Percentiles rank a stretch among this genome's conserved stretches.
phyloP scores from a whole-genome alignment of 2,888 invertebrate species.

The Hypomecis atomaria region DNA sequence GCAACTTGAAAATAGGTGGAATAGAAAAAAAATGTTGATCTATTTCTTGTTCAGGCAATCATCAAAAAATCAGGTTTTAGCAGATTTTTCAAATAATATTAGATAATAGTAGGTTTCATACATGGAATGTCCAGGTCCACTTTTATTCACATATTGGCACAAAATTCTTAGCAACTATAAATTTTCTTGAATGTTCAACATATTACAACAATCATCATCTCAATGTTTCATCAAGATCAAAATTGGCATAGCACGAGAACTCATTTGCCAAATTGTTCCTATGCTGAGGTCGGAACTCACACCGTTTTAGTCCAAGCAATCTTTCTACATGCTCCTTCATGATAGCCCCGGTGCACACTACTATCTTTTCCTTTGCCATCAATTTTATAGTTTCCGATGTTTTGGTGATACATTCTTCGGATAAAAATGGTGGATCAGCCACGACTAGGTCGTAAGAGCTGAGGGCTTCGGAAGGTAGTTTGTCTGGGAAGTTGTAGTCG shows the following conservation, averaged over 20 bases:
- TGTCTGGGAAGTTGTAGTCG: conserved; percentile 93
- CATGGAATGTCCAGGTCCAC: too few relatives aligned
- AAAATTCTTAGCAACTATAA: too few relatives aligned
- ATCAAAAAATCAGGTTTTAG: too few relatives aligned
- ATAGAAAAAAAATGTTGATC: too few relatives aligned
- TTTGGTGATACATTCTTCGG: conserved; percentile 95
- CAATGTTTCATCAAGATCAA: conserved; percentile 85
- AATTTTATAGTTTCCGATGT: conserved; percentile 90
- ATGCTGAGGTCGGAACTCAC: conserved; percentile 91
- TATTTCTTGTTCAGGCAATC: too few relatives aligned
- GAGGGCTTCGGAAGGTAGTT: conserved; percentile 85
- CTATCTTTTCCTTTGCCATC: conserved; percentile 89
- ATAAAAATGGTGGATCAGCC: conserved; percentile 97
- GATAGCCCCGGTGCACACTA: conserved; percentile 94
- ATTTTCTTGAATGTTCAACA: neutral
- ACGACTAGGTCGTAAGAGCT: conserved; percentile 92
- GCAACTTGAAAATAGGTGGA: too few relatives aligned
- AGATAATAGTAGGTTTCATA: too few relatives aligned
- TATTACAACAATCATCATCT: conserved; percentile 51
- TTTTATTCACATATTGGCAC: too few relatives aligned
- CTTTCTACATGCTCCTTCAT: conserved; percentile 89
- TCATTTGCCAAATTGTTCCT: conserved; percentile 96
- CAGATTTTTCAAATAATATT: too few relatives aligned
- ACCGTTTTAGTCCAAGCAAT: conserved; percentile 87
- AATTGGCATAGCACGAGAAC: conserved; percentile 96